phyloP scores from a whole-genome alignment of 2,888 invertebrate genomes.

The Nomada fucata region DNA sequence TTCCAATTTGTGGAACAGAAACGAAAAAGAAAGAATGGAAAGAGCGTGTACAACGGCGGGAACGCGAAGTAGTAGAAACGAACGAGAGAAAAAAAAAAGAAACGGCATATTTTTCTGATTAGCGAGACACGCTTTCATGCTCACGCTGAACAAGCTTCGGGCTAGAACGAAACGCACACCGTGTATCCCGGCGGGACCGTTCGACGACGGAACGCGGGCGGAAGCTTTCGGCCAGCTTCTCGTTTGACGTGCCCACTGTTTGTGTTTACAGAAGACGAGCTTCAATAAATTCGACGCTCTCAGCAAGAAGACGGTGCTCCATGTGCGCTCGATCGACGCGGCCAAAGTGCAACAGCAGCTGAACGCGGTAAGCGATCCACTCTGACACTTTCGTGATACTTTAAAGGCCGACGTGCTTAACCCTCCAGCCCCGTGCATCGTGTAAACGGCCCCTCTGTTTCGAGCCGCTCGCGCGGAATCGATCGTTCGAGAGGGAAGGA shows the following conservation, averaged over 20 bases:
- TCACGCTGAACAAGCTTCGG: conserved; percentile 51
- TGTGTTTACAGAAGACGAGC: conserved; percentile 88
- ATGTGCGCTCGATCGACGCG: conserved; percentile 88
- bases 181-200: conserved; percentile 9
- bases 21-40: neutral
- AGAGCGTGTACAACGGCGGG: too few relatives aligned
- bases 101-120: neutral
- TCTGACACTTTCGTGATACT: conserved; percentile 22
- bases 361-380: conserved; percentile 86
- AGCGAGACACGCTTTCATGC: conserved; percentile 36
- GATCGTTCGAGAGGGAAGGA: conserved; percentile 5
- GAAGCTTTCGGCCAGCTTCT: conserved; percentile 16
- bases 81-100: neutral
- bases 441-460: conserved; percentile 40
- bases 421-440: conserved; percentile 40
- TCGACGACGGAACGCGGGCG: neutral
- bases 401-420: conserved; percentile 30
- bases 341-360: conserved; percentile 89
- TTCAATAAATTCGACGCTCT: conserved; percentile 91
- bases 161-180: conserved; percentile 31
- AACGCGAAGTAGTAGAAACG: neutral
- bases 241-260: conserved; percentile 54
- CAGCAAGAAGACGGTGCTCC: conserved; percentile 88
- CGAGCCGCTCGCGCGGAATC: conserved; percentile 15
- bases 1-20: neutral